Base-by-base conservation (phyloP, 2,888 invertebrate genomes). In the Hirtodrosophila histrioides region DNA sequence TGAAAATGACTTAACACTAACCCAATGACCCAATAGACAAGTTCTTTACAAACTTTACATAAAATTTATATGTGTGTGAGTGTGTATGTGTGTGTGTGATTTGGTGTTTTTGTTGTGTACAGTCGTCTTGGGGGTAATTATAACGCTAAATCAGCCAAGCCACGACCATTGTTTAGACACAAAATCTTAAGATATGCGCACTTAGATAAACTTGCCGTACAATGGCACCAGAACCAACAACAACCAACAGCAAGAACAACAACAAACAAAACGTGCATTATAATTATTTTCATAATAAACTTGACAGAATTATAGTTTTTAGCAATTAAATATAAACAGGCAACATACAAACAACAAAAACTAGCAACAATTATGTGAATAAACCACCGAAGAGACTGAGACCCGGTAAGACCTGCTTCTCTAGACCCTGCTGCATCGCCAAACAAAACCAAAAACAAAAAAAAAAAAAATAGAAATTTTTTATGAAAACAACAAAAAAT, bases 261-360 rank as follows among this genome's bases (percentile, higher is more conserved):
- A 46, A 49, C 62, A 49, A 50, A 35, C 11, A 69, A 65, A 82
- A 72, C 86, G 76, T 83, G 88, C 80, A 84, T 86, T 86, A 86
- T 84, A 84, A 84, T 84, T 84, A 84, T 84, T 86, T 88, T 86
- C 84, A 84, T 84, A 84, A 84, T 88, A 84, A 88, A 88, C 88
- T 84, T 88, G 88, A 88, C 88, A 84, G 84, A 84, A 84, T 86
- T 84, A 88, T 84, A 88, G 88, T 88, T 88, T 88, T 80, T 68
- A 88, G 88, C 88, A 88, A 84, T 88, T 84, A 84, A 88, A 84
- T 80, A 86, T 86, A 83, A 86, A 57, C 81, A 84, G 71, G 65
- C 50, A 68, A 51, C 46, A 67, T 23, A 40, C 49, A 61, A 51
- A 46, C 37, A 56, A 50, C 60, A 76, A 72, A 79, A 79, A 69